These are phyloP conservation scores for Candoia aspera DNA, from an alignment of 2,113 vertebrate genomes.

Conservation along the genomic window DNA sequence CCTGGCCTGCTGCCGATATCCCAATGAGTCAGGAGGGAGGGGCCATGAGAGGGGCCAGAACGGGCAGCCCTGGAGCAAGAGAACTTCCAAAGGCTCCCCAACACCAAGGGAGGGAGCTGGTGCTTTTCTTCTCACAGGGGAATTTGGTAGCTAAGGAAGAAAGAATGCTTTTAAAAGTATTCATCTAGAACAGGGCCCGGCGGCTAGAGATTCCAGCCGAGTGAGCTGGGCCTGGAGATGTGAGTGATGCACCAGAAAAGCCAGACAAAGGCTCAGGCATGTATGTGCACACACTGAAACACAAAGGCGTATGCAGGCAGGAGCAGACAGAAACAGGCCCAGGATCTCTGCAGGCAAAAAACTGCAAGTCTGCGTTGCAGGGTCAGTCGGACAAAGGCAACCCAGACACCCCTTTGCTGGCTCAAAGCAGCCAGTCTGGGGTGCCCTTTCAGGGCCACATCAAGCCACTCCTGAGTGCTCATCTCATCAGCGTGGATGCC, in stretches of 20 bases:
- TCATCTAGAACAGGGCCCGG: conserved; percentile 27
- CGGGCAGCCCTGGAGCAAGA: neutral
- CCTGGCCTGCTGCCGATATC: neutral
- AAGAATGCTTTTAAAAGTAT: conserved; percentile 32
- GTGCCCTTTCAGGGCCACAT: neutral
- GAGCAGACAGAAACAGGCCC: neutral
- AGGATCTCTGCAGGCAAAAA: neutral
- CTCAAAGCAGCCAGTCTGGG: neutral
- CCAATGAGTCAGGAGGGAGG: conserved; percentile 10
- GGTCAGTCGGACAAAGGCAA: neutral
- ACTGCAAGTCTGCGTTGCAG: neutral
- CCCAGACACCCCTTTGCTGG: neutral
- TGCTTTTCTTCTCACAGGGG: neutral
- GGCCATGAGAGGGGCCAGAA: neutral
- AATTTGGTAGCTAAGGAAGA: conserved; percentile 14
- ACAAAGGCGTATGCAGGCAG: neutral
- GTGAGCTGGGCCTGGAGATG: conserved; percentile 17
- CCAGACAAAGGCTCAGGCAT: neutral
- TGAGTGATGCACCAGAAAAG: neutral
- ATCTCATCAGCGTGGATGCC: neutral
- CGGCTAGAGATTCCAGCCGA: conserved; percentile 28
- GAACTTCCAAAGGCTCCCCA: neutral
- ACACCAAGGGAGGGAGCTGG: neutral
- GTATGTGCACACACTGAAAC: neutral
- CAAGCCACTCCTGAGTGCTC: neutral